Conservation (phyloP, 2,797 vertebrate species). For the Menidia menidia region DNA sequence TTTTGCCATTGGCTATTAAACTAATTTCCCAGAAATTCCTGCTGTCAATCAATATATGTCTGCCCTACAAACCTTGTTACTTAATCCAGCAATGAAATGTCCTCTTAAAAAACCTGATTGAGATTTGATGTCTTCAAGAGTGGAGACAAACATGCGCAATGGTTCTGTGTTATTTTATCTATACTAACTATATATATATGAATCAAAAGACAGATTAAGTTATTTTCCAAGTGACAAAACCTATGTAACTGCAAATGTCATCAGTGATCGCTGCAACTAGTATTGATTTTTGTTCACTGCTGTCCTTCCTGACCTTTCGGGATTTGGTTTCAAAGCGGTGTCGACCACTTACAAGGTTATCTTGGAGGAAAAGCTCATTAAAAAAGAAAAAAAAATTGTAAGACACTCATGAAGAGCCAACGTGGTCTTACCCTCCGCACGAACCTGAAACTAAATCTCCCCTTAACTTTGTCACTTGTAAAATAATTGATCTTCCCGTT, state of each 20-base stretch:
- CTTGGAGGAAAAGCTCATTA: slow-evolving; percentile 37
- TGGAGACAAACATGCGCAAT: not conserved
- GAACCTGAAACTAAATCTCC: not conserved
- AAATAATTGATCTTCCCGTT: slow-evolving; percentile 35
- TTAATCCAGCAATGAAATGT: slow-evolving; percentile 15
- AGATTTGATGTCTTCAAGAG: not conserved
- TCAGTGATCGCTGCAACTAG: slow-evolving; percentile 40
- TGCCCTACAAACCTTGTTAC: slow-evolving; percentile 70
- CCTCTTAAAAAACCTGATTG: slow-evolving; percentile 2
- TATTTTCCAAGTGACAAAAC: slow-evolving; percentile 47
- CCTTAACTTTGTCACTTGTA: slow-evolving; percentile 5
- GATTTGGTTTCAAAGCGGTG: slow-evolving; percentile 50
- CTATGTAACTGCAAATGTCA: slow-evolving; percentile 42
- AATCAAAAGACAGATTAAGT: slow-evolving; percentile 19
- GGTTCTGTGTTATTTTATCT: not conserved
- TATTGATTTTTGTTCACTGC: slow-evolving; percentile 54
- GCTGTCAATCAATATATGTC: slow-evolving; percentile 64
- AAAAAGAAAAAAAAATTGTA: slow-evolving; percentile 31
- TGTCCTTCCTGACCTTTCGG: slow-evolving; percentile 53
- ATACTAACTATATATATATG: not conserved
- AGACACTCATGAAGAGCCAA: slow-evolving; percentile 10
- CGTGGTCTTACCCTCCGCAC: not conserved
- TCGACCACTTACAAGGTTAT: slow-evolving; percentile 43
- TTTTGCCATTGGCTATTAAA: slow-evolving; percentile 65
- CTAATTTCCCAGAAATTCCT: slow-evolving; percentile 63